These are phyloP conservation scores for Desmodus rotundus DNA, from an alignment of 2,113 vertebrate genomes.

Conservation along the genomic window DNA sequence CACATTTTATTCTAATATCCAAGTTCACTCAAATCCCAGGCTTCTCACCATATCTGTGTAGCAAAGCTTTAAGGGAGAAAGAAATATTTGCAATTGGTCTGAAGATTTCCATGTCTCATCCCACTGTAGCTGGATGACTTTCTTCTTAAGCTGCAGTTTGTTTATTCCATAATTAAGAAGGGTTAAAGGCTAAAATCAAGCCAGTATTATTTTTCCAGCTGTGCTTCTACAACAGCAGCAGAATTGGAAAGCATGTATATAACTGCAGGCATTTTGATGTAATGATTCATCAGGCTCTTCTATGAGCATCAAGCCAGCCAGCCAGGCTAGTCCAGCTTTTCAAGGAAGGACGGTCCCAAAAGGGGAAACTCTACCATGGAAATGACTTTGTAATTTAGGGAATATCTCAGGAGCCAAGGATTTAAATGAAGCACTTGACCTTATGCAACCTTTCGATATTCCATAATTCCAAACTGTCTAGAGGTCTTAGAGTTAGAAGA, in stretches of 20 bases:
- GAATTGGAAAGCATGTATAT: background rate
- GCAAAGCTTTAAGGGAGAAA: background rate
- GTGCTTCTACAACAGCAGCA: background rate
- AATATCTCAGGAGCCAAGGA: background rate
- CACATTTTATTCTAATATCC: background rate
- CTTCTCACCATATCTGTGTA: background rate
- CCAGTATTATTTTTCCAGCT: background rate
- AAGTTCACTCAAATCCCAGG: background rate
- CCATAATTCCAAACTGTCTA: background rate
- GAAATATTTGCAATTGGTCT: background rate
- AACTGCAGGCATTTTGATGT: background rate
- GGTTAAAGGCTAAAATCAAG: background rate
- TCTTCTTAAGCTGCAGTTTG: background rate
- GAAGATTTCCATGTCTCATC: background rate
- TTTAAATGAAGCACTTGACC: background rate
- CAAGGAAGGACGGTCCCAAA: background rate
- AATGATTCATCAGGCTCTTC: background rate
- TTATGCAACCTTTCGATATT: background rate
- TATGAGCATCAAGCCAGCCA: background rate
- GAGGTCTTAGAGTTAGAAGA: conserved; percentile 16
- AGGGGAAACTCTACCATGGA: background rate
- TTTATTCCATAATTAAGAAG: background rate
- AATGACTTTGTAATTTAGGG: background rate
- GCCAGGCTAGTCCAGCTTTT: background rate
- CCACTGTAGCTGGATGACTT: background rate